Conservation (phyloP, 2,888 invertebrate species). For the Dryocosmus kuriphilus region DNA sequence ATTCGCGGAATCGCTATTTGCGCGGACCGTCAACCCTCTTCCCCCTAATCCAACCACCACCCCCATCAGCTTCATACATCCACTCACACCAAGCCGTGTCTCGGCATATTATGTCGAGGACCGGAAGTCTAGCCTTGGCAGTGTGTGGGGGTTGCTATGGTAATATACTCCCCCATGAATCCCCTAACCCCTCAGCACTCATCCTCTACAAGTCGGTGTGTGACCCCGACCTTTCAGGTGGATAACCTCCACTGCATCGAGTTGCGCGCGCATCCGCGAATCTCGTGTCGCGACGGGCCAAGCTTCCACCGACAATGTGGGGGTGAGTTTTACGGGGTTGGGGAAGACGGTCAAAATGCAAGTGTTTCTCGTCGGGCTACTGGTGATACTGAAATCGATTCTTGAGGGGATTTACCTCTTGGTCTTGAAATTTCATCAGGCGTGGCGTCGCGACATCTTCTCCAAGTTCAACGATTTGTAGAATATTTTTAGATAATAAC, state of each 20-base stretch:
- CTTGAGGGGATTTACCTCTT: slow-evolving; percentile 37
- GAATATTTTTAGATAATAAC: slow-evolving; percentile 40
- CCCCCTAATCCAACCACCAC: slow-evolving; percentile 24
- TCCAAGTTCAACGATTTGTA: slow-evolving; percentile 19
- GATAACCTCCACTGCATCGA: slow-evolving; percentile 77
- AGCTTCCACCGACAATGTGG: slow-evolving; percentile 40
- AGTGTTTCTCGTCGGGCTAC: slow-evolving; percentile 51
- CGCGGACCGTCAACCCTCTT: slow-evolving; percentile 47
- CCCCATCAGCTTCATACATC: slow-evolving; percentile 43
- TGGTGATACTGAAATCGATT: slow-evolving; percentile 52
- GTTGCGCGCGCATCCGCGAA: slow-evolving; percentile 70
- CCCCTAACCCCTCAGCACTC: slow-evolving; percentile 23
- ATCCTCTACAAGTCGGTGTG: slow-evolving; percentile 69
- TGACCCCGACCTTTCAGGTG: slow-evolving; percentile 78
- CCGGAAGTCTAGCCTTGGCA: slow-evolving; percentile 75
- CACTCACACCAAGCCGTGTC: slow-evolving; percentile 39
- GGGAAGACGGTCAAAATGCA: slow-evolving; percentile 44
- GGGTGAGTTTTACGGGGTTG: slow-evolving; percentile 42
- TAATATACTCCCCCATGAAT: slow-evolving; percentile 47
- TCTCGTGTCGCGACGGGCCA: slow-evolving; percentile 61
- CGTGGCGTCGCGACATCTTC: background rate
- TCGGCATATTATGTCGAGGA: slow-evolving; percentile 60
- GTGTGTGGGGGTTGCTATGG: slow-evolving; percentile 62
- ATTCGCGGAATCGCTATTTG: slow-evolving; percentile 60
- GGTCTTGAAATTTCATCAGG: slow-evolving; percentile 36